phyloP scores from a whole-genome alignment of 2,888 invertebrate species.

The Lycaena phlaeas region DNA sequence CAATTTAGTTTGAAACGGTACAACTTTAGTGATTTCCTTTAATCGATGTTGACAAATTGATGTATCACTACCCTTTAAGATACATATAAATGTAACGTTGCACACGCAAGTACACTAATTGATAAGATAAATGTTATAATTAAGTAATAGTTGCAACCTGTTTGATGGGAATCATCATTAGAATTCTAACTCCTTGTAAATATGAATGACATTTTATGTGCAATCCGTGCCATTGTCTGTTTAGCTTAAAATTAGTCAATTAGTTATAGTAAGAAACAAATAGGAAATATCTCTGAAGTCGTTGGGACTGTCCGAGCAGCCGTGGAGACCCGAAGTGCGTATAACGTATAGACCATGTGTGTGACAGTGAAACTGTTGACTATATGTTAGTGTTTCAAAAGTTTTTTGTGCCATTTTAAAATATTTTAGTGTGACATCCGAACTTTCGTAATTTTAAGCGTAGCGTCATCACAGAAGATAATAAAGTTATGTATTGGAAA shows the following conservation, averaged over 20 bases:
- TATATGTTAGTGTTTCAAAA: conserved; percentile 72
- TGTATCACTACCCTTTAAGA: conserved; percentile 46
- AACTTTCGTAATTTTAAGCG: conserved; percentile 63
- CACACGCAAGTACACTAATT: conserved; percentile 58
- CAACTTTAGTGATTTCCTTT: conserved; percentile 5
- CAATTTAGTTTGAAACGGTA: conserved; percentile 17
- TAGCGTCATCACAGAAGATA: conserved; percentile 68
- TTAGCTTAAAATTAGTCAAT: conserved; percentile 66
- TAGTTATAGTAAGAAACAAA: conserved; percentile 30
- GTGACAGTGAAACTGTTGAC: conserved; percentile 62
- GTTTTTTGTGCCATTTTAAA: conserved; percentile 73
- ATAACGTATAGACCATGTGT: conserved; percentile 28
- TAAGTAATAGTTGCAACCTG: conserved; percentile 54
- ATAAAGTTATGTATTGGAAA: conserved; percentile 64
- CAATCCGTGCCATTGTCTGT: conserved; percentile 73
- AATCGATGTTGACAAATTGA: conserved; percentile 15
- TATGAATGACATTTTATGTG: conserved; percentile 60
- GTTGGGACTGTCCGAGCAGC: conserved; percentile 26
- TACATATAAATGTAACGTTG: conserved; percentile 54
- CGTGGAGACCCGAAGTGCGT: conserved; percentile 32
- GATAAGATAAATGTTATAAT: conserved; percentile 52
- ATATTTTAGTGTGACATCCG: conserved; percentile 70
- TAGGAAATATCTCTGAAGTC: conserved; percentile 26
- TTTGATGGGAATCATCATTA: conserved; percentile 56
- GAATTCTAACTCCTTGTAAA: conserved; percentile 56